A percentile compares a stretch with the other conserved stretches of the same genome.
These are phyloP conservation scores for Pseudorhiza aurosa DNA, from an alignment of 30 jellyfish, hydroid and myxozoan genomes.

Conservation along the genomic window DNA sequence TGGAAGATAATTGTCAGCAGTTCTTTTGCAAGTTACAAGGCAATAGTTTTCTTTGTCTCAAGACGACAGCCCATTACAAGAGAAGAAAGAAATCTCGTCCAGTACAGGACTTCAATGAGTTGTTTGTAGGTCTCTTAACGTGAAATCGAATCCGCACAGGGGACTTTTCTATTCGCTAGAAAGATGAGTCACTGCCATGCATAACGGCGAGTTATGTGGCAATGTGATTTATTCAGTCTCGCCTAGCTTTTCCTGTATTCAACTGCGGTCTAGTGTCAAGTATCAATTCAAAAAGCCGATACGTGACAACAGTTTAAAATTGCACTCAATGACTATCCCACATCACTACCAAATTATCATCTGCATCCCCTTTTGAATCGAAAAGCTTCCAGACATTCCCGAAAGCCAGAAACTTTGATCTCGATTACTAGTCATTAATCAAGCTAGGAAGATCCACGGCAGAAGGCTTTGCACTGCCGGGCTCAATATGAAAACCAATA, in stretches of 20 bases:
- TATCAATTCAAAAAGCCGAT: background rate
- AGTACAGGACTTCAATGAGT: too few species aligned
- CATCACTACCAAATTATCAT: background rate
- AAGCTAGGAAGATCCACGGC: background rate
- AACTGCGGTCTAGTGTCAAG: background rate
- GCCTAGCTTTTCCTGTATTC: too few species aligned
- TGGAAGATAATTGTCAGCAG: too few species aligned
- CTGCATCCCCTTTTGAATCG: slow-evolving; percentile 1
- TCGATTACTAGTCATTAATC: background rate
- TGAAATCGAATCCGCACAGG: too few species aligned
- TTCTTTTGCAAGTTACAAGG: background rate
- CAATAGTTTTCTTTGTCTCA: too few species aligned
- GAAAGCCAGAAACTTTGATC: background rate
- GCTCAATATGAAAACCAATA: background rate
- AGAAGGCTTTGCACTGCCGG: background rate
- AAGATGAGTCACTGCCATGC: too few species aligned
- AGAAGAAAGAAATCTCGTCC: too few species aligned
- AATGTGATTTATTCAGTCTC: too few species aligned
- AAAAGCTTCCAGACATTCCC: slow-evolving; percentile 12
- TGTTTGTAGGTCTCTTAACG: too few species aligned
- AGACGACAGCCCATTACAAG: too few species aligned
- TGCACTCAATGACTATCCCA: background rate
- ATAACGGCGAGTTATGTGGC: too few species aligned
- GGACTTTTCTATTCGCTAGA: too few species aligned
- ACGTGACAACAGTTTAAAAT: background rate